phyloP scores from a whole-genome alignment of 2,888 invertebrate genomes.

The Leptinotarsa tumamoca region DNA sequence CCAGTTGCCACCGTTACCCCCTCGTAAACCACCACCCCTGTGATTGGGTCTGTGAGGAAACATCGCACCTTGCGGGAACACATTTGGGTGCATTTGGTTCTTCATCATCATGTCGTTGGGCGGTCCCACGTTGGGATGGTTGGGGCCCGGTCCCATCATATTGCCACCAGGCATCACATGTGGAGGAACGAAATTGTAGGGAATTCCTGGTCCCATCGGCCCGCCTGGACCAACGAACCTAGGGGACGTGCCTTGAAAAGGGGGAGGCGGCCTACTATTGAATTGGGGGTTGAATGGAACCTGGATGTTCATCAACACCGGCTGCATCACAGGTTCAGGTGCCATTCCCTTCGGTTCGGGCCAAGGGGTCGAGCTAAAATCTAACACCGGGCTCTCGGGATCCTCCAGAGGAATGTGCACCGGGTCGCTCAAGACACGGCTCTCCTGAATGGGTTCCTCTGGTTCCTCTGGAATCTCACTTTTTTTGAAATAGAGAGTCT shows the following conservation, averaged over 20 bases:
- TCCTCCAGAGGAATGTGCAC: constrained; percentile 90
- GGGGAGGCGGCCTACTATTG: constrained; percentile 67
- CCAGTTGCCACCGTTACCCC: constrained; percentile 68
- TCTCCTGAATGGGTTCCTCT: constrained; percentile 88
- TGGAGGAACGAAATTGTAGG: constrained; percentile 60
- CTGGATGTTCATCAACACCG: constrained; percentile 69
- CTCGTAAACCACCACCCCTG: constrained; percentile 51
- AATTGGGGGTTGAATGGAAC: constrained; percentile 65
- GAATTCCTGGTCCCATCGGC: constrained; percentile 45
- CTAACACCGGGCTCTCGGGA: constrained; percentile 83
- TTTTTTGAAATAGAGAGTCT: constrained; percentile 84
- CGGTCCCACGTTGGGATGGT: constrained; percentile 58
- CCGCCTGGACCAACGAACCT: constrained; percentile 41
- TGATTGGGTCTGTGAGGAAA: constrained; percentile 54
- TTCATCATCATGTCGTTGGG: constrained; percentile 60
- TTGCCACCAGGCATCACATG: constrained; percentile 65
- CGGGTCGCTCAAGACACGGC: constrained; percentile 81
- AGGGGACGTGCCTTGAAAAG: constrained; percentile 52
- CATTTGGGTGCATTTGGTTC: constrained; percentile 55
- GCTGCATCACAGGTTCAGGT: constrained; percentile 57
- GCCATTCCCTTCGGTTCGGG: constrained; percentile 84
- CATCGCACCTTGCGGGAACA: constrained; percentile 55
- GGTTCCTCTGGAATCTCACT: constrained; percentile 89
- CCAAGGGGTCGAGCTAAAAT: constrained; percentile 83
- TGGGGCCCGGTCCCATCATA: constrained; percentile 63